Evolutionary conservation across 2,888 invertebrate genomes (phyloP).

Genomic region (Apotomis betuletana): DNA sequence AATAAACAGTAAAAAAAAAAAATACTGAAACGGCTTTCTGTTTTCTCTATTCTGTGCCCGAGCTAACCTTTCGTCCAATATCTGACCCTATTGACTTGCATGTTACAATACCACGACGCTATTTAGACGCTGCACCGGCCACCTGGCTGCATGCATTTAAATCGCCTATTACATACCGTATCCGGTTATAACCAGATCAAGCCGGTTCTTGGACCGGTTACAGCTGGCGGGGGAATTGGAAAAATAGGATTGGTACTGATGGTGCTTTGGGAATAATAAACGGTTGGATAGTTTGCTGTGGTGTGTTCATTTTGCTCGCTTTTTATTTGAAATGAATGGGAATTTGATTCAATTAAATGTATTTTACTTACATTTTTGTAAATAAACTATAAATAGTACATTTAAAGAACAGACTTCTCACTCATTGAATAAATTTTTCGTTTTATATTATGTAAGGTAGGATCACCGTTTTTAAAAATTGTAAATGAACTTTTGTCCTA

Average conservation of each 20-base stretch:
- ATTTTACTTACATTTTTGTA: too few species aligned
- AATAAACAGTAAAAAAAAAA: too few species aligned
- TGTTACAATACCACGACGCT: constrained; percentile 28
- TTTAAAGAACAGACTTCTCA: too few species aligned
- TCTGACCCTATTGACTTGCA: constrained; percentile 28
- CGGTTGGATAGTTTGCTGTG: background rate
- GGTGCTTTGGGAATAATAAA: constrained; percentile 15
- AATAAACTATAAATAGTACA: too few species aligned
- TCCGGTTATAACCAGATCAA: constrained; percentile 29
- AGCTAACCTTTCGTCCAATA: constrained; percentile 6
- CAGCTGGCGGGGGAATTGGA: constrained; percentile 27
- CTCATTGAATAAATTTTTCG: too few species aligned
- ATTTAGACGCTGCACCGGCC: constrained; percentile 35
- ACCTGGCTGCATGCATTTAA: constrained; percentile 44
- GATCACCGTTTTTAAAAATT: too few species aligned
- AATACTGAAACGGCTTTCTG: too few species aligned
- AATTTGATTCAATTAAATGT: too few species aligned
- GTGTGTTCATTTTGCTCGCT: background rate
- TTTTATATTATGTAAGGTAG: too few species aligned
- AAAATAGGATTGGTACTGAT: constrained; percentile 23
- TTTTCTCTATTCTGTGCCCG: background rate
- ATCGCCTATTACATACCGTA: constrained; percentile 41
- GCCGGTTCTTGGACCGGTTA: constrained; percentile 40
- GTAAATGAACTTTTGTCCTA: too few species aligned
- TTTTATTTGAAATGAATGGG: too few species aligned